Evolutionary conservation across 1,140 invertebrate genomes (phyloP).

Genomic region (Propsilocerus akamusi): DNA sequence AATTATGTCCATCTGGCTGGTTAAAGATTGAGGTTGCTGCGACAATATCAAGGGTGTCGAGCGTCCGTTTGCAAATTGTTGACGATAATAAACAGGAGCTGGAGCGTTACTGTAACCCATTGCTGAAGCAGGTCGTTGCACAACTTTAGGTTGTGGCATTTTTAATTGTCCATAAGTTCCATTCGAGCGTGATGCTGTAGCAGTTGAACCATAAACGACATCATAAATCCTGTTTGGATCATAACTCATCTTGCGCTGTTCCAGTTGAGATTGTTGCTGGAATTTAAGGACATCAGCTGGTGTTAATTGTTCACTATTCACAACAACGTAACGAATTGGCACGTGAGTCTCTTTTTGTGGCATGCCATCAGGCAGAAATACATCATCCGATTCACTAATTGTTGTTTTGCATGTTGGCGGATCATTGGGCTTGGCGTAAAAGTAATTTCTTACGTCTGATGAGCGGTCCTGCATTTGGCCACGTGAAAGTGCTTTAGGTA

Average conservation of each 20-base stretch:
- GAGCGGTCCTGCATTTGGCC: slow-evolving; percentile 11
- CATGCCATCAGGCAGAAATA: slow-evolving; percentile 1
- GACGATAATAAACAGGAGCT: background rate
- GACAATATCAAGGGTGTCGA: slow-evolving; percentile 19
- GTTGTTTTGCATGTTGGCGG: background rate
- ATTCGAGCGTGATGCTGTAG: background rate
- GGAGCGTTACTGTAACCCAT: background rate
- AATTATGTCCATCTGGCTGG: slow-evolving; percentile 17
- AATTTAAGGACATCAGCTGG: slow-evolving; percentile 9
- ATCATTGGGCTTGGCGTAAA: background rate
- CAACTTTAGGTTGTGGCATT: background rate
- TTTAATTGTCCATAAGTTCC: background rate
- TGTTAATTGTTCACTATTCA: slow-evolving; percentile 17
- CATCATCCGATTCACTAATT: slow-evolving; percentile 6
- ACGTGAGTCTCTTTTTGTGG: slow-evolving; percentile 1
- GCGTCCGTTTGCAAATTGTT: slow-evolving; percentile 11
- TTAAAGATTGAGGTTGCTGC: slow-evolving; percentile 14
- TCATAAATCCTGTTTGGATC: background rate
- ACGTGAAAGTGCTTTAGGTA: slow-evolving; percentile 9
- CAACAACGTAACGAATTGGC: slow-evolving; percentile 13
- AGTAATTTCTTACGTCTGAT: background rate
- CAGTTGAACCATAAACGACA: background rate
- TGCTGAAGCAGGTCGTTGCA: background rate
- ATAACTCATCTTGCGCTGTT: background rate
- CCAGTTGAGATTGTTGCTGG: background rate